Evolutionary conservation across 2,797 vertebrate species (phyloP), one percentile per base, ranked within the genome.

Genomic region (Melanotaenia maccullochi): DNA sequence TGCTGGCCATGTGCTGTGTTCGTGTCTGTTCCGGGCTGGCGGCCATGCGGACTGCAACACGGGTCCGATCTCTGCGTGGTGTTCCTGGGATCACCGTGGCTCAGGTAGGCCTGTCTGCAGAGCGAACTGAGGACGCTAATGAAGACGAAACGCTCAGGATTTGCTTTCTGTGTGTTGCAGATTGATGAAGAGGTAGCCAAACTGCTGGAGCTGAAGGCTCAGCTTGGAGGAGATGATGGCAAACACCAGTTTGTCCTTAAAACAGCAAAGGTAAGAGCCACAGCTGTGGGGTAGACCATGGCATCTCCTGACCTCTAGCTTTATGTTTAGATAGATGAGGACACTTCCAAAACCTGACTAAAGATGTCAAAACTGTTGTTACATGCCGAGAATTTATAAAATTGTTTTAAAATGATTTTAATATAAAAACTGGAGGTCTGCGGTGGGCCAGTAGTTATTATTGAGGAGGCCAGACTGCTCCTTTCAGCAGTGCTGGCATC

Each of bases 181-280:
- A 96, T 99, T 54, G 95, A 96, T 24, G 96, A 97, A 84, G 96
- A 99, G 75, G 94, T 99, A 14, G 89, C 95, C 1, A 98, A 97
- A 83, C 93, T 99, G 61, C 87, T 99, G 71, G 81, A 96, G 84
- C 92, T 99, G 83, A 99, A 99, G 92, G 95, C 96, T 2, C 92
- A 90, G 78, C 79, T 99, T 56, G 96, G 91, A 61, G 96, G 91
- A 61, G 96, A 98, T 66, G 96, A 99, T 79, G 96, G 94, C 38
- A 99, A 97, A 81, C 95, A 95, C 42, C 96, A 95, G 52, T 99
- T 99, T 89, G 96, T 98, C 62, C 97, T 99, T 78, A 99, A 99
- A 89, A 99, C 97, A 9, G 94, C 97, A 0, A 99, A 99, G 97
- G 98, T 99, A 94, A 60, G 75, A 24, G 18, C 14, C 14, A 44